Percentiles rank a stretch among this genome's conserved stretches.
phyloP scores from a whole-genome alignment of 2,113 vertebrate species.

The Silurus glanis region DNA sequence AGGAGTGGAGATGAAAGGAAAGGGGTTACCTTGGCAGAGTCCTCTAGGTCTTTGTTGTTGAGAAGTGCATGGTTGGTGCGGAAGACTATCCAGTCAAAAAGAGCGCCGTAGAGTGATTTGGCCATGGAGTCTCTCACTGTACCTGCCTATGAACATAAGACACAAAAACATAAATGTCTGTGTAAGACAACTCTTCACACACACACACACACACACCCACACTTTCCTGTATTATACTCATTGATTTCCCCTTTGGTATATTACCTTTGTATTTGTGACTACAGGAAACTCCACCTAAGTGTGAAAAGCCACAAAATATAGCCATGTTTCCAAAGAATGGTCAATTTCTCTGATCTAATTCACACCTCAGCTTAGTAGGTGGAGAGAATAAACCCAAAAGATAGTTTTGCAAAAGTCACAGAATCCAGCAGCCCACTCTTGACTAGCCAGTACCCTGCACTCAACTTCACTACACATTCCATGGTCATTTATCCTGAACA shows the following conservation, averaged over 20 bases:
- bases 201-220: background rate
- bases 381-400: background rate
- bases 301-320: background rate
- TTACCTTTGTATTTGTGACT: background rate
- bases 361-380: background rate
- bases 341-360: background rate
- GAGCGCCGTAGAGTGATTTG: slow-evolving; percentile 90
- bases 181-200: background rate
- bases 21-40: slow-evolving; percentile 81
- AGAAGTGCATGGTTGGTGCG: slow-evolving; percentile 94
- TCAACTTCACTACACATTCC: background rate
- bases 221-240: background rate
- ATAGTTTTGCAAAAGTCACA: background rate
- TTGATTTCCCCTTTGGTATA: background rate
- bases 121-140: slow-evolving; percentile 96
- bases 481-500: background rate
- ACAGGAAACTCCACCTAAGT: background rate
- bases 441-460: background rate
- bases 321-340: background rate
- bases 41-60: slow-evolving; percentile 90
- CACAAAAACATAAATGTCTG: background rate
- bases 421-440: background rate
- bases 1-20: background rate
- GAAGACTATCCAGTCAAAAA: slow-evolving; percentile 99
- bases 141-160: slow-evolving; percentile 75